Base-by-base conservation (phyloP, 2,888 invertebrate genomes). In the Syritta pipiens region DNA sequence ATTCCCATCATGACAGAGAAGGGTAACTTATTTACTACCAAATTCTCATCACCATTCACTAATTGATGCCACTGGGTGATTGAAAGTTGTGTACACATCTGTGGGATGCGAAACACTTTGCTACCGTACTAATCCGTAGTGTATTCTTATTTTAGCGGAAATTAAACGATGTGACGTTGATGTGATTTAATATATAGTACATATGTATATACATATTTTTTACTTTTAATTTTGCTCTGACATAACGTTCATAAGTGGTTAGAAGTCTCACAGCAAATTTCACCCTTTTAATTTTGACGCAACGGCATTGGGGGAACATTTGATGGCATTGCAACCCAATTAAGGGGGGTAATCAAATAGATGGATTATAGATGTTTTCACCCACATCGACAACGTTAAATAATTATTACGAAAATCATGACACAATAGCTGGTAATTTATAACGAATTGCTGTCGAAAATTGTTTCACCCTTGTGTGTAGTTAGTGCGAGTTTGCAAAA, bases 31-130 rank as follows among this genome's bases (percentile, higher is more conserved):
- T 76, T 76, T 76, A 69, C 62, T 76, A 57, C 55, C 62, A 76
- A 76, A 76, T 63, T 76, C 76, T 63, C 69, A 76, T 76, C 71
- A 59, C 42, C 49, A n/a, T n/a, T n/a, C n/a, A 51, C 63, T 71
- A 76, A 76, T 76, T 76, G 69, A 76, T 59, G 71, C 42, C 28
- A n/a, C n/a, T n/a, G n/a, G 76, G 51, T 71, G 71, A 76, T 76
- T 76, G 63, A 63, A 76, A 71, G 69, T 76, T n/a, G n/a, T n/a
- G n/a, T n/a, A n/a, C n/a, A n/a, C n/a, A 63, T 63, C 49, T 71
- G 51, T 69, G 57, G 69, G 57, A 63, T 37, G 55, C 40, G 26
- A 24, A 17, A 5, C 19, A 6, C 6, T 1, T 24, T 14, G 10
- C 28, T 30, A 6, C n/a, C 7, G 63, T 32, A 42, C 19, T 17